Base-by-base conservation (phyloP, 2,113 vertebrate genomes). In the Erythrolamprus reginae region DNA sequence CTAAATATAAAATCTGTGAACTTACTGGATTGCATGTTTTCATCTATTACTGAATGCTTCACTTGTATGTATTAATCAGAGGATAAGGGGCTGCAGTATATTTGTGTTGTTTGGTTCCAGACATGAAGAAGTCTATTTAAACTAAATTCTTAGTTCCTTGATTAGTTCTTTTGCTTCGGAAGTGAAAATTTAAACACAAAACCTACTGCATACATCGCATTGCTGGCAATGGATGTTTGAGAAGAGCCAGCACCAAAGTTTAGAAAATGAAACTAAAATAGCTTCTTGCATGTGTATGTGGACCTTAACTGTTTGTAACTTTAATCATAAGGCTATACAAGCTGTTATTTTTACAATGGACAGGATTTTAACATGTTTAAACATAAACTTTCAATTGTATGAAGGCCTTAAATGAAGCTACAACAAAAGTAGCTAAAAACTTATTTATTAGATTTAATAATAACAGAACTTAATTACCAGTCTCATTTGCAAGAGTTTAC, bases 381-480 rank as follows among this genome's bases (percentile, higher is more conserved):
- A 94, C 94, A 95, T 96, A 94, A 93, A 96, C 97, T 95, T 94
- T 96, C 93, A 95, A 93, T 95, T 96, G 92, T 97, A 95, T 97
- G 94, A 97, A 97, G 96, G 97, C 97, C 97, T 98, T 98, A 97
- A 97, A 86, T 56, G 65, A 91, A 97, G 96, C 97, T 97, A 95
- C 96, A 94, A 95, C 93, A 92, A 87, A 77, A 15, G 95, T 97
- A 96, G 96, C 96, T 95, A 93, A 95, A 95, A 96, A 94, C 90
- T 96, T 97, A 97, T 97, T 97, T 97, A 97, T 95, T 97, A 94
- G 93, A 96, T 58, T 92, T 91, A 95, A 94, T 94, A 95, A 90
- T 95, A 96, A 96, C 7, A n/a, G 92, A 94, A 94, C 91, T 93
- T 95, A 89, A 92, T 95, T 96, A 96, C 88, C 91, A 95, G 92